A percentile compares a stretch with the other conserved stretches of the same genome.
Conservation (phyloP, 2,113 vertebrate genomes). For the Elephas maximus region DNA sequence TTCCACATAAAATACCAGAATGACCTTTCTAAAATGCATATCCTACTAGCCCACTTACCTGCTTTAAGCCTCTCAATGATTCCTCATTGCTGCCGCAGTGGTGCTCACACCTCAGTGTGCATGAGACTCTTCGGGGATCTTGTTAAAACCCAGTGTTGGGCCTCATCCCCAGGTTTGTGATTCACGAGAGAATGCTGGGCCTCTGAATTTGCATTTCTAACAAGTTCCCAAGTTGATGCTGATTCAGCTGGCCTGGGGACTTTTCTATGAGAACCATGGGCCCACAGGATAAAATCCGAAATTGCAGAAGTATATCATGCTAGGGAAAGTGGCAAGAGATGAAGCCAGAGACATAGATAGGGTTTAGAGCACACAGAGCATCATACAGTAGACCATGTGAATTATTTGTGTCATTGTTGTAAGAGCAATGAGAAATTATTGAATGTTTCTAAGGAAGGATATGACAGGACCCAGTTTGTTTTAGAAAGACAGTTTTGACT, state of each 20-base stretch:
- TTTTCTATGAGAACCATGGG: background rate
- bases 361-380: background rate
- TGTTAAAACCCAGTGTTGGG: background rate
- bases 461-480: background rate
- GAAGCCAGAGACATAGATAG: background rate
- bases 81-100: background rate
- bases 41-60: background rate
- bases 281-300: background rate
- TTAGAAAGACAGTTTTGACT: background rate
- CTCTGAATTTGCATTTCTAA: slow-evolving; percentile 44
- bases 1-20: slow-evolving; percentile 32
- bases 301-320: background rate
- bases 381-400: background rate
- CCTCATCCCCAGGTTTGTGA: background rate
- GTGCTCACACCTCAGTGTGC: background rate
- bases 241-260: background rate
- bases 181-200: background rate
- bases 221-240: background rate
- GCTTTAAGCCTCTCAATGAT: slow-evolving; percentile 1
- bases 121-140: background rate
- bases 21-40: slow-evolving; percentile 25
- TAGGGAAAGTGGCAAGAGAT: background rate
- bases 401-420: background rate
- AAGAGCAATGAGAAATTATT: background rate
- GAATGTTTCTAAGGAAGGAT: background rate